Conservation (phyloP, 2,113 vertebrate species). For the Silurus meridionalis region DNA sequence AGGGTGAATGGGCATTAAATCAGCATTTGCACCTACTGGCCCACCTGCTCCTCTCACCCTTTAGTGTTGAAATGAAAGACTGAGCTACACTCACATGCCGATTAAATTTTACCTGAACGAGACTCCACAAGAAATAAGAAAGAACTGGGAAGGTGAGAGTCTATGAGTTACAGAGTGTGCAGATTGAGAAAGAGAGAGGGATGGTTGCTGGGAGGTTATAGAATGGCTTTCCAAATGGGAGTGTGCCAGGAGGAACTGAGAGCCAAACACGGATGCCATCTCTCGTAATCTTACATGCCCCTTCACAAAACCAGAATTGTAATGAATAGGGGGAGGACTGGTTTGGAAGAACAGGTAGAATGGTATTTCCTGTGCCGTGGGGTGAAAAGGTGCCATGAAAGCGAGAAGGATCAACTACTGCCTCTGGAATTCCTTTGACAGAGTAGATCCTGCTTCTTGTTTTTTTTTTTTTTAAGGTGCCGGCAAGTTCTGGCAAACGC, state of each 20-base stretch:
- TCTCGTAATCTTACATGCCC: conserved; percentile 41
- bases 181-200: conserved; percentile 3
- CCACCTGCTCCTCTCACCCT: not conserved
- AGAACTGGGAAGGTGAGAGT: conserved; percentile 16
- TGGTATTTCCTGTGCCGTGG: conserved; percentile 54
- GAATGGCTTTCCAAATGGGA: not conserved
- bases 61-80: conserved; percentile 3
- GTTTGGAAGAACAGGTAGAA: conserved; percentile 51
- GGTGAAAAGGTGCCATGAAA: conserved; percentile 52
- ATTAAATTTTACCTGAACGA: conserved; percentile 48
- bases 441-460: conserved; percentile 45
- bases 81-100: conserved; percentile 16
- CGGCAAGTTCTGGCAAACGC: conserved; percentile 37
- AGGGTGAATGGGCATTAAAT: conserved; percentile 27
- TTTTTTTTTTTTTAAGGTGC: not conserved
- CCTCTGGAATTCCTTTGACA: conserved; percentile 58
- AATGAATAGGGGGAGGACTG: conserved; percentile 50
- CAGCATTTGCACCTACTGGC: not conserved
- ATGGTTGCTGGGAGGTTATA: not conserved
- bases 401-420: conserved; percentile 56
- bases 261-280: conserved; percentile 17
- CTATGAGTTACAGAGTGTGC: not conserved
- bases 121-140: conserved; percentile 41
- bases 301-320: conserved; percentile 31
- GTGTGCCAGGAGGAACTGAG: conserved; percentile 21